phyloP scores from a whole-genome alignment of 2,888 invertebrate species.

The Cacoxenus indagator region DNA sequence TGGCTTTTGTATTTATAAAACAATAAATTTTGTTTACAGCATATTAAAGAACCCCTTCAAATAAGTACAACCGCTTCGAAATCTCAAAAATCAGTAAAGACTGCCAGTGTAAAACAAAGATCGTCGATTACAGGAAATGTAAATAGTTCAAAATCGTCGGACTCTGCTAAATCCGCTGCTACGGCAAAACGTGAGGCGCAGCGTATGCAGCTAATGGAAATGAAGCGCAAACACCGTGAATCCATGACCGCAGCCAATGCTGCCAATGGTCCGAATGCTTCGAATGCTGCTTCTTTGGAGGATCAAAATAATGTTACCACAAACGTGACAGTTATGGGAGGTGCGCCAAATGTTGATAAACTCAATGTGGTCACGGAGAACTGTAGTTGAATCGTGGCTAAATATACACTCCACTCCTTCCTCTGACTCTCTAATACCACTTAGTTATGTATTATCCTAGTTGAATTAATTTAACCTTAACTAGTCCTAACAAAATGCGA shows the following conservation, averaged over 20 bases:
- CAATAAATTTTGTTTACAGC: constrained; percentile 24
- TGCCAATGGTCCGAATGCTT: constrained; percentile 33
- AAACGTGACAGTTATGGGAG: neutral
- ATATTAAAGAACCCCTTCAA: constrained; percentile 31
- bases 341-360: constrained; percentile 36
- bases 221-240: constrained; percentile 68
- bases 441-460: constrained; percentile 44
- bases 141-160: constrained; percentile 42
- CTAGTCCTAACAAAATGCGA: constrained; percentile 55
- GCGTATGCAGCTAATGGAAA: constrained; percentile 84
- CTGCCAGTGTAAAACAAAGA: constrained; percentile 48
- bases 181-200: constrained; percentile 79
- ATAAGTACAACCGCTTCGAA: constrained; percentile 34
- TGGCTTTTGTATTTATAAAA: neutral
- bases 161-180: constrained; percentile 62
- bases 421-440: constrained; percentile 31
- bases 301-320: neutral
- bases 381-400: constrained; percentile 55
- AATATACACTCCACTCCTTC: constrained; percentile 24
- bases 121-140: constrained; percentile 39
- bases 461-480: constrained; percentile 55
- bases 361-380: constrained; percentile 42
- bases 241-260: constrained; percentile 51
- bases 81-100: constrained; percentile 50
- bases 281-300: constrained; percentile 5